Conservation (phyloP, 2,888 invertebrate species). For the Luperina testacea region DNA sequence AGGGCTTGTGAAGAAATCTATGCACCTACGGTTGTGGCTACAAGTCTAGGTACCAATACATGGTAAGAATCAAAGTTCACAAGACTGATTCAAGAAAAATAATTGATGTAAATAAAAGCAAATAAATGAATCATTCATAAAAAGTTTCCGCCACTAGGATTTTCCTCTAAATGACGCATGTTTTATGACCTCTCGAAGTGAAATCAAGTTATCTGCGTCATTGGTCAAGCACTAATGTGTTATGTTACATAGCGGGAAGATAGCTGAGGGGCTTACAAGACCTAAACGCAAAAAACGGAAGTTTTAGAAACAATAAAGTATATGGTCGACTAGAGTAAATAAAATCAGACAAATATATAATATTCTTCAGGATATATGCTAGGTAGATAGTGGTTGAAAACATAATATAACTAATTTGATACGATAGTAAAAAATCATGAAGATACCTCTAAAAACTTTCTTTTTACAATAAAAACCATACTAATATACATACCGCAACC, state of each 20-base stretch:
- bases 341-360: too few species aligned
- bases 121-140: conserved; percentile 4
- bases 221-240: background rate
- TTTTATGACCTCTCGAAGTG: conserved; percentile 29
- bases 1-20: background rate
- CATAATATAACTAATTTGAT: too few species aligned
- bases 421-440: too few species aligned
- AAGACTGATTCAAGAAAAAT: conserved; percentile 22
- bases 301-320: too few species aligned
- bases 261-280: too few species aligned
- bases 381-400: too few species aligned
- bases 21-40: background rate
- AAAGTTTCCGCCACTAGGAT: conserved; percentile 18
- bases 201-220: conserved; percentile 46
- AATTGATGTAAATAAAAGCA: conserved; percentile 9
- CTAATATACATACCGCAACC: too few species aligned
- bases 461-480: too few species aligned
- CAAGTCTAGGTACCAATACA: background rate
- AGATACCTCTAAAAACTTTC: too few species aligned
- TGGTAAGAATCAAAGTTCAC: background rate
- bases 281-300: too few species aligned
- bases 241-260: conserved; percentile 9
- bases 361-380: too few species aligned
- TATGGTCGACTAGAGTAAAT: too few species aligned
- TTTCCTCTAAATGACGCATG: conserved; percentile 56